phyloP scores from a whole-genome alignment of 2,113 vertebrate genomes.

The Origma solitaria region DNA sequence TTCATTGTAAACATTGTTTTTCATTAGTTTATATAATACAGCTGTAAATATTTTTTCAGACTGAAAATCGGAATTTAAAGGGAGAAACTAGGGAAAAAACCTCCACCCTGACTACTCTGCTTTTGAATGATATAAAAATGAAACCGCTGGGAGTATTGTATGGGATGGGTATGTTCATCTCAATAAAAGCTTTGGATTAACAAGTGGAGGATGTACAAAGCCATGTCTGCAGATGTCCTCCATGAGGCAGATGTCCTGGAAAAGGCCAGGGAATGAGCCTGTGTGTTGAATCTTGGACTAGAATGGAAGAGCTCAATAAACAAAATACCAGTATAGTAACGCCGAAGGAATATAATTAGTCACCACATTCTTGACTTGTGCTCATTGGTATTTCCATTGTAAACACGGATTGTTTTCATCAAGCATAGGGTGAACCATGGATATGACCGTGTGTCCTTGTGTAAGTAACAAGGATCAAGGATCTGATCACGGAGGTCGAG shows the following conservation, averaged over 20 bases:
- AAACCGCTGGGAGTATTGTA: neutral
- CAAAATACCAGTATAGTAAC: neutral
- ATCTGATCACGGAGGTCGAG: neutral
- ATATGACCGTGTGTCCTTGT: neutral
- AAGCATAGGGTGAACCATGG: accelerated
- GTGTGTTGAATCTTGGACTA: neutral
- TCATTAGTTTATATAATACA: constrained; percentile 45
- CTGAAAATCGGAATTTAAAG: neutral
- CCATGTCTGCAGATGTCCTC: neutral
- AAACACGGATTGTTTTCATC: neutral
- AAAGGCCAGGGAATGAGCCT: neutral
- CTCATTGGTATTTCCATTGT: neutral
- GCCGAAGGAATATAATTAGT: neutral
- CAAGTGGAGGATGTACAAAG: neutral
- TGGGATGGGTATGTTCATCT: neutral
- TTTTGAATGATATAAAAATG: neutral
- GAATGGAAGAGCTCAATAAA: neutral
- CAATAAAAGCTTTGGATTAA: neutral
- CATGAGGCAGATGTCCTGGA: neutral
- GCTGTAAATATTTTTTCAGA: constrained; percentile 49
- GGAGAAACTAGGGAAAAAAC: neutral
- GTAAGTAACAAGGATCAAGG: neutral
- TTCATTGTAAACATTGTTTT: constrained; percentile 52
- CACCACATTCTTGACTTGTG: neutral
- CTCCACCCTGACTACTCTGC: neutral